Evolutionary conservation across 2,888 invertebrate species (phyloP).

Genomic region (Stegana nigrithorax): DNA sequence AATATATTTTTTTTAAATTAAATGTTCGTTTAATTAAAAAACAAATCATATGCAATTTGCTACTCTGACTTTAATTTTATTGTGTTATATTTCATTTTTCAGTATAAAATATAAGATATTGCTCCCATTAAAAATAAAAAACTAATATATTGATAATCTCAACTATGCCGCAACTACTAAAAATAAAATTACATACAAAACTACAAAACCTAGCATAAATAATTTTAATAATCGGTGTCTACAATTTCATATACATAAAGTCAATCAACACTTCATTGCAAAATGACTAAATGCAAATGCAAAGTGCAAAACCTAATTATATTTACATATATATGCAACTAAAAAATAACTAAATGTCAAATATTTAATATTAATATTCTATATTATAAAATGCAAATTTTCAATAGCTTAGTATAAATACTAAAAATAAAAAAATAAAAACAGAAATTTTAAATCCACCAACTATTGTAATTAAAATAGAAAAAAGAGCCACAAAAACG

Average conservation of each 20-base stretch:
- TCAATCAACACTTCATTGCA: constrained; percentile 24
- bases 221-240: constrained; percentile 42
- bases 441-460: constrained; percentile 37
- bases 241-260: constrained; percentile 37
- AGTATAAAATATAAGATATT: no score
- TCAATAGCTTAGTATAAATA: not conserved
- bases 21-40: not conserved
- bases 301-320: constrained; percentile 16
- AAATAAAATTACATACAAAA: not conserved
- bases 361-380: constrained; percentile 38
- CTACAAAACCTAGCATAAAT: not conserved
- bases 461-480: not conserved
- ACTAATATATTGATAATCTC: no score
- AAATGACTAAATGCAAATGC: constrained; percentile 26
- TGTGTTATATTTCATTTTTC: no score
- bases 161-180: not conserved
- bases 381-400: constrained; percentile 22
- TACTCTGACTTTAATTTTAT: no score
- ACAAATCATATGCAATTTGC: no score
- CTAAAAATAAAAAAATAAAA: constrained; percentile 40
- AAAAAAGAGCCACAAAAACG: constrained; percentile 10
- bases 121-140: no score
- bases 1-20: not conserved
- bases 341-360: constrained; percentile 44
- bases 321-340: constrained; percentile 15